Evolutionary conservation across 2,888 invertebrate species (phyloP), one percentile per base, ranked within the genome.

Genomic region (Hypercompe scribonia): DNA sequence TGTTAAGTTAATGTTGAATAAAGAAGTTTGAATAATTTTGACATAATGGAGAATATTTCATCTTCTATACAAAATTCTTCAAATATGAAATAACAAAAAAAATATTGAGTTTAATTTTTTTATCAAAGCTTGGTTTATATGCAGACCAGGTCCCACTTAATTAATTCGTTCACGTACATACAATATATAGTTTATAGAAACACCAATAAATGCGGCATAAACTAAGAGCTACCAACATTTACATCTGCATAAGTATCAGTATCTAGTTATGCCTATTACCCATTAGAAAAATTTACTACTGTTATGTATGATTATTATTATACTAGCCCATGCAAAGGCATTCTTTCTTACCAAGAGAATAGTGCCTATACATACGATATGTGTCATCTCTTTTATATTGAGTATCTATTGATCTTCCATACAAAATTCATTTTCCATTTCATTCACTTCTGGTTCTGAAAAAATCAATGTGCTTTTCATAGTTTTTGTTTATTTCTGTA

Each of bases 251-350:
- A 15, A 28, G 28, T 28, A 58, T 58, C 58, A 58, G 58, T 58
- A 58, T 11, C 54, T 54, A 54, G 58, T 58, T 58, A 58, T 58
- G 15, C 10, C 28, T 31, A 28, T 28, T 15, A 58, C n/a, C 58
- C 15, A 58, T 28, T 58, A 4, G 13, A 28, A 31, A 13, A 3
- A 58, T 8, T 36, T 39, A 31, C 65, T 11, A 39, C 33, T 58
- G 31, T 73, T 72, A 39, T 46, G n/a, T 54, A 65, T 68, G 5
- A 33, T 61, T 58, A 70, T 39, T 65, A 31, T 54, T n/a, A 10
- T 54, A 0, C 11, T n/a, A n/a, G n/a, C n/a, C 10, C 13, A 28
- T 28, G 58, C 28, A 58, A 58, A 58, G 28, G 28, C 2, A 28
- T 58, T 58, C 8, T 58, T 58, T 58, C 15, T 28, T 28, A 58